These are phyloP conservation scores for Rhabdomys dilectus DNA, from an alignment of 2,113 vertebrate genomes.

Conservation along the genomic window DNA sequence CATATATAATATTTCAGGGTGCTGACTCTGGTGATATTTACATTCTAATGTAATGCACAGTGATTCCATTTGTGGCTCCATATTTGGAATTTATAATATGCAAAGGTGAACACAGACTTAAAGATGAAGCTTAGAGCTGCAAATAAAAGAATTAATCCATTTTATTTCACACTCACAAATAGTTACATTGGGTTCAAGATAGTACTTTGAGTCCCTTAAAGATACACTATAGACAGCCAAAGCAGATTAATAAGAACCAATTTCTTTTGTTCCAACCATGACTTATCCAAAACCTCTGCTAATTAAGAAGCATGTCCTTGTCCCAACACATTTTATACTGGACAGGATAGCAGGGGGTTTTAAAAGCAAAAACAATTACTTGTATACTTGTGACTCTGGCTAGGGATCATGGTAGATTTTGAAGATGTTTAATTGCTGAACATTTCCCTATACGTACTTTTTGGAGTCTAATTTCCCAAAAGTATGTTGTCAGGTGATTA, in stretches of 20 bases:
- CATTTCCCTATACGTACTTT: slow-evolving; percentile 66
- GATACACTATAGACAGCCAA: slow-evolving; percentile 43
- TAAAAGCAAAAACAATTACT: slow-evolving; percentile 86
- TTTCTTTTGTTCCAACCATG: slow-evolving; percentile 72
- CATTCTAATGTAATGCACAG: slow-evolving; percentile 61
- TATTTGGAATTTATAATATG: slow-evolving; percentile 79
- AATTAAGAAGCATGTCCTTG: slow-evolving; percentile 79
- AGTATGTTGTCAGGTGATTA: slow-evolving; percentile 84
- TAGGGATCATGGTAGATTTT: slow-evolving; percentile 78
- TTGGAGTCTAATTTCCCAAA: slow-evolving; percentile 75
- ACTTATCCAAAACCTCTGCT: slow-evolving; percentile 73
- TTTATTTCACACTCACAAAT: slow-evolving; percentile 70
- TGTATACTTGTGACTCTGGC: slow-evolving; percentile 80
- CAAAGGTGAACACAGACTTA: slow-evolving; percentile 78
- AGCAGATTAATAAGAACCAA: slow-evolving; percentile 58
- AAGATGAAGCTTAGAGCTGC: slow-evolving; percentile 78
- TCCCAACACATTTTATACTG: slow-evolving; percentile 81
- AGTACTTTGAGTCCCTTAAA: slow-evolving; percentile 30
- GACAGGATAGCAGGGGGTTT: slow-evolving; percentile 79
- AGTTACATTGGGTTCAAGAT: slow-evolving; percentile 34
- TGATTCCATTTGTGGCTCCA: slow-evolving; percentile 78
- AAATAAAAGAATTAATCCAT: slow-evolving; percentile 65
- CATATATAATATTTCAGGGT: slow-evolving; percentile 77
- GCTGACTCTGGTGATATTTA: slow-evolving; percentile 74
- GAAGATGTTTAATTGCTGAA: slow-evolving; percentile 82